Base-by-base conservation (phyloP, 2,888 invertebrate genomes). In the Athalia circularis region DNA sequence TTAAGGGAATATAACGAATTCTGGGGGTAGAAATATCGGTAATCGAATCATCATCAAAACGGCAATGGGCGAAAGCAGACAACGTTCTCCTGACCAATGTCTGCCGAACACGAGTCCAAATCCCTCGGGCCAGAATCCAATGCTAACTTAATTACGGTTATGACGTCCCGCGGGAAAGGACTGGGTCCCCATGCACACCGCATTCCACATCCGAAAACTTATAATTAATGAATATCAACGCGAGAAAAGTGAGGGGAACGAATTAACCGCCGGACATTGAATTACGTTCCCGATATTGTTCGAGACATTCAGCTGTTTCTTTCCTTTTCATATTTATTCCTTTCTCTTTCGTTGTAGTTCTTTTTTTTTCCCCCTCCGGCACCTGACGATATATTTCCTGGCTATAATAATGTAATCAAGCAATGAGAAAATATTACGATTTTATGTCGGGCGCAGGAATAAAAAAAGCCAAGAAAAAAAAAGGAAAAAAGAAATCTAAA, bases 81-180 rank as follows among this genome's bases (percentile, higher is more conserved):
- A 45, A n/a, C 61, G 64, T 7, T 11, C 1, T 45, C 45, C 48
- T 45, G 47, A 65, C 65, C 65, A 48, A 65, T 65, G 65, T 45
- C 65, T 65, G 45, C 65, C 50, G 48, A 15, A 50, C 48, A 15
- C 48, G 50, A 9, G 48, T 67, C 67, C 15, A 43, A 67, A 29
- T 68, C 68, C 68, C 68, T 68, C 11, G 68, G 68, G 68, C 29
- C 9, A 68, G 29, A 52, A 68, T 68, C 52, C 68, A 54, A 68
- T 52, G 68, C 43, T 68, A 68, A 68, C 43, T 68, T 68, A 68
- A 68, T 68, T 68, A 68, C 29, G 43, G 15, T 4, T 29, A 68
- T 11, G 50, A 54, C 29, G 29, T 54, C 29, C 68, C 29, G 3
- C n/a, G 54, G 68, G 54, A 54, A 11, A 3, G 54, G 43, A 50